Base-by-base conservation (phyloP, 1,140 invertebrate species). In the Zaprionus capensis region DNA sequence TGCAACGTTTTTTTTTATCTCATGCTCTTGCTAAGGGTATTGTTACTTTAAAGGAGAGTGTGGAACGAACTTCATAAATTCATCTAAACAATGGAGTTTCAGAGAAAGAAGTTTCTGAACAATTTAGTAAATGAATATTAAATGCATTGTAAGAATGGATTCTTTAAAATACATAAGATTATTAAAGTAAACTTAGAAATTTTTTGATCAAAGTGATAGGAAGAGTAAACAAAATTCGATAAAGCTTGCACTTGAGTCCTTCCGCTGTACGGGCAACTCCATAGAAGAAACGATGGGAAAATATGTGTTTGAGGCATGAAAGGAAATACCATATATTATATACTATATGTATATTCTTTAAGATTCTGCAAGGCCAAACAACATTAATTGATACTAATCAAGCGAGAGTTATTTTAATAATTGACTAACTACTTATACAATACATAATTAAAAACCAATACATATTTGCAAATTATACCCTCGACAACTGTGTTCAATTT, bases 201-300 rank as follows among this genome's bases (percentile, higher is more conserved):
- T 6, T 28, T 7, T 6, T 28, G 26, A 28, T 28, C 26, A 28
- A 28, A 28, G 0, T 7, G 0, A 28, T 28, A 6, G 6, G 7
- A 7, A 28, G 26, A 7, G 53, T 56, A 56, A 28, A 28, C 15
- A 31, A 56, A 28, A 26, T 28, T 56, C 53, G 26, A 28, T 56
- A 24, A 28, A 2, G 15, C 5, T 6, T 22, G 2, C 2, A n/a
- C 15, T 31, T 15, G 28, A 51, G 56, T 44, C 57, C 49, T 53
- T 65, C 61, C 59, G 55, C 34, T 73, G 59, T 76, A 26, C 6
- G 17, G 41, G n/a, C 72, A 66, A 59, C 46, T 63, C 81, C 81
- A 76, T 80, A 80, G 64, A 49, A 68, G 69, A 68, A 66, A 61
- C 81, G 31, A 83, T 83, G 81, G 81, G 81, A 83, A 83, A 83